These are phyloP conservation scores for Dexiosoma caninum DNA, from an alignment of 2,888 invertebrate genomes.

Conservation along the genomic window DNA sequence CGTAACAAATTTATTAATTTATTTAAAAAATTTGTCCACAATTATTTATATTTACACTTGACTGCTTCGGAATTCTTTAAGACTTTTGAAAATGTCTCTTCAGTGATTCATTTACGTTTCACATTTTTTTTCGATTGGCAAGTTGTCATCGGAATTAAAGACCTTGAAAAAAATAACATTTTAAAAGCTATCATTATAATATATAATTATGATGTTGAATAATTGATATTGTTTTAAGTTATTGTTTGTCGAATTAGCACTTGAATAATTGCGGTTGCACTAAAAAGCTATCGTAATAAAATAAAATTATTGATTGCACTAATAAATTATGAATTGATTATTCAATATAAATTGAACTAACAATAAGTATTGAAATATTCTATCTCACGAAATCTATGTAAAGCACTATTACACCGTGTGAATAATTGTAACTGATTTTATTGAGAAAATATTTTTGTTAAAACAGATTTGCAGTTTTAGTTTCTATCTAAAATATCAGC, in stretches of 20 bases:
- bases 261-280: neutral
- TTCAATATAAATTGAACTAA: too few species aligned
- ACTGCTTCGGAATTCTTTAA: neutral
- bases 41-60: constrained; percentile 5
- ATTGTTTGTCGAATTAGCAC: constrained; percentile 38
- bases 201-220: constrained; percentile 20
- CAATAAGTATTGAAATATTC: too few species aligned
- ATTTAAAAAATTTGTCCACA: constrained; percentile 2
- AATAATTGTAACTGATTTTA: too few species aligned
- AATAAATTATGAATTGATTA: too few species aligned
- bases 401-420: too few species aligned
- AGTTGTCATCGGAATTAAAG: constrained; percentile 39
- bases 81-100: neutral
- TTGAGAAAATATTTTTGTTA: too few species aligned
- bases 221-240: neutral
- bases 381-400: too few species aligned
- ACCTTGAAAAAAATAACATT: constrained; percentile 39
- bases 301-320: too few species aligned
- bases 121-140: constrained; percentile 18
- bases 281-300: neutral
- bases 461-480: too few species aligned
- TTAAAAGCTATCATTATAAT: constrained; percentile 19
- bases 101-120: constrained; percentile 3
- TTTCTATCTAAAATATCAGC: too few species aligned
- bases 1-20: neutral